Percentiles rank a stretch among this genome's conserved stretches.
phyloP scores from a whole-genome alignment of 2,113 vertebrate species.

The Lontra canadensis region DNA sequence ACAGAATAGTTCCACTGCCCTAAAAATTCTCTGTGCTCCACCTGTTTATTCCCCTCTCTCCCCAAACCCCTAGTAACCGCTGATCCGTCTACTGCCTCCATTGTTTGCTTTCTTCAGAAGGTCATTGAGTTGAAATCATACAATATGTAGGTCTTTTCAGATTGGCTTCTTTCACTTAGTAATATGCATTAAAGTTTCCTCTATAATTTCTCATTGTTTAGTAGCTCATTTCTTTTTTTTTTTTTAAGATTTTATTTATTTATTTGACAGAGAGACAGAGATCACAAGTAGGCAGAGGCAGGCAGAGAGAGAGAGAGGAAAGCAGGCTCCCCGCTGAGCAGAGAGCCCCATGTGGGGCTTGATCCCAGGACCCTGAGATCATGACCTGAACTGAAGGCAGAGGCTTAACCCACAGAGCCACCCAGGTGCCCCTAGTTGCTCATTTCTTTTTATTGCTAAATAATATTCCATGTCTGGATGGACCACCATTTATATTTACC shows the following conservation, averaged over 20 bases:
- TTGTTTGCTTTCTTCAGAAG: not conserved
- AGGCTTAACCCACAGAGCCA: too few relatives aligned
- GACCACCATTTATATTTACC: not conserved
- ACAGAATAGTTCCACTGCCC: not conserved
- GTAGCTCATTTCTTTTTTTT: not conserved
- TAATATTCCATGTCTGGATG: not conserved
- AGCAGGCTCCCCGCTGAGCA: too few relatives aligned
- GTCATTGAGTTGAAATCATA: not conserved
- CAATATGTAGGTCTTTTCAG: not conserved
- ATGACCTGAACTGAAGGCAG: too few relatives aligned
- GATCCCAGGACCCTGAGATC: too few relatives aligned
- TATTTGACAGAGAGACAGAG: too few relatives aligned
- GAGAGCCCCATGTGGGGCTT: too few relatives aligned
- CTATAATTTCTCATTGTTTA: not conserved
- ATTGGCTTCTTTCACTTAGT: not conserved
- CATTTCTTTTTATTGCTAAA: not conserved
- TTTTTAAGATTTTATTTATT: too few relatives aligned
- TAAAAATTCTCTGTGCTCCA: not conserved
- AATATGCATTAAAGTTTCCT: not conserved
- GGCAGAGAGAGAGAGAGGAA: too few relatives aligned
- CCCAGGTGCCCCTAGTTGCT: too few relatives aligned
- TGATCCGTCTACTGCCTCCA: not conserved
- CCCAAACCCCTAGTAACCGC: not conserved
- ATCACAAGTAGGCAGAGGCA: too few relatives aligned
- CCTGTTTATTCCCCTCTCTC: not conserved